phyloP scores from a whole-genome alignment of 2,797 vertebrate species.

The Momotus momota region DNA sequence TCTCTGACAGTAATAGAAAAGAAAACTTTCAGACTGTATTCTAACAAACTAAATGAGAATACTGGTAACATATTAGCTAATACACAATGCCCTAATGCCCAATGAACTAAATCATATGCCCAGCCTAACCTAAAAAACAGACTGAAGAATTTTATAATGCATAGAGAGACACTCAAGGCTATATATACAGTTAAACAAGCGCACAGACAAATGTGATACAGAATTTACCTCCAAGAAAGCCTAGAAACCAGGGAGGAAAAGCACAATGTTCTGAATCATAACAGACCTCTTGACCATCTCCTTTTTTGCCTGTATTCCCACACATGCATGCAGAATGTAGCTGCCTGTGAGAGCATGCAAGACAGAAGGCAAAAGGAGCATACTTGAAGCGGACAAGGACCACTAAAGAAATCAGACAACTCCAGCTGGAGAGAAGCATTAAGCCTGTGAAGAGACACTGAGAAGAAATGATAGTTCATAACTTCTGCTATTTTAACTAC shows the following conservation, averaged over 20 bases:
- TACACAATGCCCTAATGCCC: background rate
- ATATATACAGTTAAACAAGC: background rate
- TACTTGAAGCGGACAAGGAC: background rate
- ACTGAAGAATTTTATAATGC: background rate
- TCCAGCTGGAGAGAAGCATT: background rate
- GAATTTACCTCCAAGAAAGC: background rate
- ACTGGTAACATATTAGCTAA: background rate
- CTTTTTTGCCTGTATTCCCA: background rate
- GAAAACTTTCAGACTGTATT: background rate
- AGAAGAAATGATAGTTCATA: slow-evolving; percentile 30
- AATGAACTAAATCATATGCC: background rate
- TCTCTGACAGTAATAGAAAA: background rate
- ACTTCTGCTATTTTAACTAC: slow-evolving; percentile 41
- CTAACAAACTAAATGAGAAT: background rate
- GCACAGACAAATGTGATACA: background rate
- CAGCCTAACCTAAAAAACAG: background rate
- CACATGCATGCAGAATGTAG: rapidly evolving
- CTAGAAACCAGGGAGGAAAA: background rate
- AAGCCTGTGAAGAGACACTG: background rate
- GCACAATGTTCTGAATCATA: background rate
- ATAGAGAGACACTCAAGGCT: background rate
- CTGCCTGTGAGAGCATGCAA: background rate
- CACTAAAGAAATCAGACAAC: background rate
- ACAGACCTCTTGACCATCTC: background rate
- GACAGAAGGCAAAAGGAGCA: background rate